Evolutionary conservation across 92 coral and sea anemone species (phyloP).

Genomic region (Phenganax marumi): DNA sequence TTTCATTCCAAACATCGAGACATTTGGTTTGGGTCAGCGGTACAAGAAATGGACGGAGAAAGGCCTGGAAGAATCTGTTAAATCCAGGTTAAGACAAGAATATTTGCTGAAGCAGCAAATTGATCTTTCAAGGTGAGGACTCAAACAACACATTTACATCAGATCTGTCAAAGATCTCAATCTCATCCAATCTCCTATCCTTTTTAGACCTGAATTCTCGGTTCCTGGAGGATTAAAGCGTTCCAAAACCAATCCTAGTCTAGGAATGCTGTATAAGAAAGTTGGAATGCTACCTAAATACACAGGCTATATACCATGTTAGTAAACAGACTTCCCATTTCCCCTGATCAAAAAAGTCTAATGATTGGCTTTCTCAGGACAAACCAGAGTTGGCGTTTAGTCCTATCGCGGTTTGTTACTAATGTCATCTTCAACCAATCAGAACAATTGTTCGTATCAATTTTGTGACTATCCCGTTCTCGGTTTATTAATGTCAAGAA

Average conservation of each 20-base stretch:
- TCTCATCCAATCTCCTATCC: too few relatives aligned
- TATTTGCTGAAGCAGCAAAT: constrained; percentile 66
- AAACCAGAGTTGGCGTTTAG: too few relatives aligned
- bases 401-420: too few relatives aligned
- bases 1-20: constrained; percentile 82
- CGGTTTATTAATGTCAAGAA: too few relatives aligned
- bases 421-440: too few relatives aligned
- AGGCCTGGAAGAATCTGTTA: constrained; percentile 77
- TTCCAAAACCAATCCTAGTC: constrained; percentile 55
- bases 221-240: constrained; percentile 16
- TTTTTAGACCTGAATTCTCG: constrained; percentile 7
- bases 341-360: too few relatives aligned
- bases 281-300: constrained; percentile 92
- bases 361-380: too few relatives aligned
- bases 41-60: constrained; percentile 84
- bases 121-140: constrained; percentile 61
- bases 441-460: too few relatives aligned
- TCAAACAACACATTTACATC: too few relatives aligned
- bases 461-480: too few relatives aligned
- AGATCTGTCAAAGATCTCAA: too few relatives aligned
- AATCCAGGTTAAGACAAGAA: constrained; percentile 81
- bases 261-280: constrained; percentile 75
- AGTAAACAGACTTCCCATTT: constrained; percentile 37
- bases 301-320: constrained; percentile 97
- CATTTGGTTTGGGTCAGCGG: constrained; percentile 82